These are phyloP conservation scores for Pseudomyrmex gracilis DNA, from an alignment of 1,140 invertebrate genomes.

Conservation along the genomic window DNA sequence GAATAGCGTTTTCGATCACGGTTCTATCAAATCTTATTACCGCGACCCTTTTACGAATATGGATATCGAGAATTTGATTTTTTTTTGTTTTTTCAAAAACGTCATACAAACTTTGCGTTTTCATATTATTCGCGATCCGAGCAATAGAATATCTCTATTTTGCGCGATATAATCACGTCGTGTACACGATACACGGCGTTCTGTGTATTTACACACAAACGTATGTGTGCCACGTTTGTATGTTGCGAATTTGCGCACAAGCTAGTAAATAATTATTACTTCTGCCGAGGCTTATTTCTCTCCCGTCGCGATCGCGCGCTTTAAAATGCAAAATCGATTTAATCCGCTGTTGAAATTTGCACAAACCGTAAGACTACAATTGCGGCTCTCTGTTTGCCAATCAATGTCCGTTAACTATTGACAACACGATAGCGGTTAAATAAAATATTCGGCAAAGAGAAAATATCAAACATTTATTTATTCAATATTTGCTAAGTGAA, in stretches of 20 bases:
- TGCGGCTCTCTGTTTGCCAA: not conserved
- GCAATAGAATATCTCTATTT: conserved; percentile 29
- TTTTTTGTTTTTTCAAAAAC: conserved; percentile 11
- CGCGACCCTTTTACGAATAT: not conserved
- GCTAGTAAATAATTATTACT: conserved; percentile 44
- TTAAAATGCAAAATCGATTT: conserved; percentile 33
- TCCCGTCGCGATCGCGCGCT: not conserved
- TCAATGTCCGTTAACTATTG: not conserved
- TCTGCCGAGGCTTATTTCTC: conserved; percentile 4
- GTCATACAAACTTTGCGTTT: conserved; percentile 8
- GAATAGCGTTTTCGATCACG: not conserved
- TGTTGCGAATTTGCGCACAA: not conserved
- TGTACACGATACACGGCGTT: not conserved
- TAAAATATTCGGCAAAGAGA: not conserved
- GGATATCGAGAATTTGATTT: not conserved
- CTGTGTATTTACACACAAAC: not conserved
- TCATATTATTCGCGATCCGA: conserved; percentile 8
- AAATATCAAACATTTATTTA: not conserved
- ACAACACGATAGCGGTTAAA: not conserved
- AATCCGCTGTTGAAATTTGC: conserved; percentile 20
- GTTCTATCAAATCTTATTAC: not conserved
- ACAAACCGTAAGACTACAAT: not conserved
- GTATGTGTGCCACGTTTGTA: not conserved
- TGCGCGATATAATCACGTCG: conserved; percentile 16
- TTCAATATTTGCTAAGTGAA: not conserved